These are phyloP conservation scores for Psittacus erithacus DNA, from an alignment of 2,113 vertebrate genomes.

Conservation along the genomic window DNA sequence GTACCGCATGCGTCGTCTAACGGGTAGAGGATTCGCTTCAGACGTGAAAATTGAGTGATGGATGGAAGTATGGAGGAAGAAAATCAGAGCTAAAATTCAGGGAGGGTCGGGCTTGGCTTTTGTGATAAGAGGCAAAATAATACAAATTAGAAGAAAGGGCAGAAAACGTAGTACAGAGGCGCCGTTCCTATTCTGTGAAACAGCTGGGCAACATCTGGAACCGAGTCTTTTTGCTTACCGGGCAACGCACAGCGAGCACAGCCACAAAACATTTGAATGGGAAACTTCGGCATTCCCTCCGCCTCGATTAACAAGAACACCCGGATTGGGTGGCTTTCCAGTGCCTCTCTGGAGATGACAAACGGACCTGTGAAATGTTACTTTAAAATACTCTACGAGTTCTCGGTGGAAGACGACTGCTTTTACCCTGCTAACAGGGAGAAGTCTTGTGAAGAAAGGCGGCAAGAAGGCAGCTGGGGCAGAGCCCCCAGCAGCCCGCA, in stretches of 20 bases:
- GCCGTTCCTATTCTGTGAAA: background rate
- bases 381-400: background rate
- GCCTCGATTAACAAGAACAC: background rate
- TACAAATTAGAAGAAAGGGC: background rate
- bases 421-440: background rate
- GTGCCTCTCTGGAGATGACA: background rate
- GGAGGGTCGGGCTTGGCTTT: background rate
- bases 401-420: background rate
- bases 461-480: background rate
- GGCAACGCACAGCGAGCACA: background rate
- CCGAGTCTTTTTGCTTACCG: background rate
- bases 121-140: too few relatives aligned
- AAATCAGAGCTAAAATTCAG: background rate
- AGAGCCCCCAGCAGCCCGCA: background rate
- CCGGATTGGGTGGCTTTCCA: background rate
- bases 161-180: background rate
- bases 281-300: background rate
- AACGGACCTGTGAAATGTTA: background rate
- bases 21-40: background rate
- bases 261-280: background rate
- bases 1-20: background rate
- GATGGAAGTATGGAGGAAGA: background rate
- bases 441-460: background rate
- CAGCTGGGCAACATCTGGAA: background rate
- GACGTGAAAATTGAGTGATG: background rate